Percentiles rank a stretch among this genome's conserved stretches.
Evolutionary conservation across 2,113 vertebrate species (phyloP).

Genomic region (Odocoileus virginianus): DNA sequence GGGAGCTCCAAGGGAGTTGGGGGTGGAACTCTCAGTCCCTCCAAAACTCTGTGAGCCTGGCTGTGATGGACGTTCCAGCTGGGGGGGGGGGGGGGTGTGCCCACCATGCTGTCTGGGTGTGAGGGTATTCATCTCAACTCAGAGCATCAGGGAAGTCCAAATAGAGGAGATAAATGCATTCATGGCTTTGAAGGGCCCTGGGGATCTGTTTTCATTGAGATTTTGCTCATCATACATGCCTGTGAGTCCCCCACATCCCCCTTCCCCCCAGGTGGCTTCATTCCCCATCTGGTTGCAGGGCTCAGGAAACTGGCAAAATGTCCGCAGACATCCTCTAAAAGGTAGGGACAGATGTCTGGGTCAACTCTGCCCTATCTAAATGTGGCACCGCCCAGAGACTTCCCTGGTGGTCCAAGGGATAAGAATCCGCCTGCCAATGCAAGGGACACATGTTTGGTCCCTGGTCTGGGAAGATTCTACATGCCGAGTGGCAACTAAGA

Average conservation of each 20-base stretch:
- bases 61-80: rapidly evolving
- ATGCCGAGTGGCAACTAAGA: background rate
- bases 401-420: background rate
- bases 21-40: background rate
- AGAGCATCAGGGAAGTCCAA: background rate
- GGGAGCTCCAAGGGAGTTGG: background rate
- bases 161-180: background rate
- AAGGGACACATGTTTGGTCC: background rate
- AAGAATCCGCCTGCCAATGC: background rate
- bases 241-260: background rate
- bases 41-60: background rate
- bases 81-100: rapidly evolving
- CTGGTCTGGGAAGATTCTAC: background rate
- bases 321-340: background rate
- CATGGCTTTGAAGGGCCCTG: background rate
- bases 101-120: background rate
- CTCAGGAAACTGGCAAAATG: background rate
- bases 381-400: background rate
- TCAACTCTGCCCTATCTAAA: background rate
- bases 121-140: background rate
- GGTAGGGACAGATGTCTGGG: background rate
- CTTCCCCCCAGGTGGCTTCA: background rate
- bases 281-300: background rate
- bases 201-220: background rate
- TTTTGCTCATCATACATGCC: background rate